phyloP scores from a whole-genome alignment of 2,888 invertebrate genomes.

The Biston stratarius region DNA sequence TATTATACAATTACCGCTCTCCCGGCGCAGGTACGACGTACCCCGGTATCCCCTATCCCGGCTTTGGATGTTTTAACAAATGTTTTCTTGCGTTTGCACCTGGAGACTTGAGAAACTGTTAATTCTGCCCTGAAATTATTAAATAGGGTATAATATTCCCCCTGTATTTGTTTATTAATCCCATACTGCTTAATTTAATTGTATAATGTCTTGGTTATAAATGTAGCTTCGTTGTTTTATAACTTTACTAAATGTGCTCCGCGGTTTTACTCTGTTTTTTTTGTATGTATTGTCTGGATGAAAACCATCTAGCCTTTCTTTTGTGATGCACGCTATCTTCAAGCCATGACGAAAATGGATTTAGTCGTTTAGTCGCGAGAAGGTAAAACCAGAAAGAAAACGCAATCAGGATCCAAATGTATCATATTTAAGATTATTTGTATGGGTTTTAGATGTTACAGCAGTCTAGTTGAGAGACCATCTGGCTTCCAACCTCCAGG shows the following conservation, averaged over 20 bases:
- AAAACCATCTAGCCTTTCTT: too few species aligned
- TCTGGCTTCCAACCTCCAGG: too few species aligned
- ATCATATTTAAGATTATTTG: too few species aligned
- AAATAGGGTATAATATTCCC: slow-evolving; percentile 25
- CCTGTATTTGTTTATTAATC: slow-evolving; percentile 37
- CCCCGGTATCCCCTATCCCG: slow-evolving; percentile 26
- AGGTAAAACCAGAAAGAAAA: too few species aligned
- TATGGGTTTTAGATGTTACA: too few species aligned
- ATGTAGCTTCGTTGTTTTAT: background rate
- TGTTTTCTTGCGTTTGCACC: slow-evolving; percentile 41
- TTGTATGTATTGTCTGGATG: too few species aligned
- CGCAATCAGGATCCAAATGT: too few species aligned
- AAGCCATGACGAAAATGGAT: too few species aligned
- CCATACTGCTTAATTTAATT: slow-evolving; percentile 29
- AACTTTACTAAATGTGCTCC: background rate
- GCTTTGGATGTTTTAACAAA: slow-evolving; percentile 37
- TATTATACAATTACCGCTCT: slow-evolving; percentile 48
- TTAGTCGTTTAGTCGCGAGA: too few species aligned
- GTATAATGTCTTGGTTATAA: slow-evolving; percentile 5
- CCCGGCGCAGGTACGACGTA: slow-evolving; percentile 41
- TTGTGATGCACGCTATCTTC: too few species aligned
- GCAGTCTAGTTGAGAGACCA: too few species aligned
- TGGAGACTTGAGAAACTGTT: slow-evolving; percentile 40
- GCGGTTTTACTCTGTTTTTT: too few species aligned
- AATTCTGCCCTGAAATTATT: slow-evolving; percentile 39